These are phyloP conservation scores for Bombus superbus DNA, from an alignment of 1,140 invertebrate species.

Conservation along the genomic window DNA sequence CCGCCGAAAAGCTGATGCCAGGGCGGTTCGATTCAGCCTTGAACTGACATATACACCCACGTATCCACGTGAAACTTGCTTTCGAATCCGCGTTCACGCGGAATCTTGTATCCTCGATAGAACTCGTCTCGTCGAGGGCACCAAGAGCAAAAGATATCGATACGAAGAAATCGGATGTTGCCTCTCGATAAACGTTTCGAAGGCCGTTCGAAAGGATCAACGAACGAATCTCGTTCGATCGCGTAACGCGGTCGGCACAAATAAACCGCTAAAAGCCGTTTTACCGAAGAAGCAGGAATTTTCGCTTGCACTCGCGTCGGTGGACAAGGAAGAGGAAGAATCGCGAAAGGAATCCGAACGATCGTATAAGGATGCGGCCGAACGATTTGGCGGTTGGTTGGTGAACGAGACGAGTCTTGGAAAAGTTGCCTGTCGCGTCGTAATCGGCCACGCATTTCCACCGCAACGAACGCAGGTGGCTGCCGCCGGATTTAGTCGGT, in stretches of 20 bases:
- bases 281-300: neutral
- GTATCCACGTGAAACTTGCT: neutral
- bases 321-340: neutral
- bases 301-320: neutral
- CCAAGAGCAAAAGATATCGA: neutral
- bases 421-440: neutral
- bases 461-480: neutral
- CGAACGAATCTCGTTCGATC: constrained; percentile 3
- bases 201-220: neutral
- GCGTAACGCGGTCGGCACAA: neutral
- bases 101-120: neutral
- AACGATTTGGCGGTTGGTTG: neutral
- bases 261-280: neutral
- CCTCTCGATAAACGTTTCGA: neutral
- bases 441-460: neutral
- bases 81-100: neutral
- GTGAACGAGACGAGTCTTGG: neutral
- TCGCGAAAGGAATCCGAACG: neutral
- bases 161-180: neutral
- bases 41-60: constrained; percentile 28
- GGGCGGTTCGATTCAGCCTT: constrained; percentile 68
- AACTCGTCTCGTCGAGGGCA: neutral
- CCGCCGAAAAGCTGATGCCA: constrained; percentile 75
- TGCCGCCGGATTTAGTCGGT: neutral
- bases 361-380: neutral